These are phyloP conservation scores for Drosophila nigritarsus DNA, from an alignment of 2,888 invertebrate species.

Conservation along the genomic window DNA sequence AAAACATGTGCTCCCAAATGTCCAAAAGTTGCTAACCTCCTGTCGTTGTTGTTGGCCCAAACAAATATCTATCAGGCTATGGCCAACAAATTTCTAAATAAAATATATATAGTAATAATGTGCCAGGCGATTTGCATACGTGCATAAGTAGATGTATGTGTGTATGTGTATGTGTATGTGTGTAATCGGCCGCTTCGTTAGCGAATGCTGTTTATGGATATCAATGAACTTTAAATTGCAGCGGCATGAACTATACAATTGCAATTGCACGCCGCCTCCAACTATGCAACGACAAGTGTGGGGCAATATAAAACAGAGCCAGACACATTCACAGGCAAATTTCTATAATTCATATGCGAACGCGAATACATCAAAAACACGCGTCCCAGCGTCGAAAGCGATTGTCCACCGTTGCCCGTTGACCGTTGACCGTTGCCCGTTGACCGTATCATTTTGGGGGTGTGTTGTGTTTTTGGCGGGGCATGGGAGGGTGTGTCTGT, in stretches of 20 bases:
- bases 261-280: conserved; percentile 72
- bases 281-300: conserved; percentile 45
- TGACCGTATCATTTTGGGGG: conserved; percentile 5
- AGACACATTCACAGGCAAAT: conserved; percentile 79
- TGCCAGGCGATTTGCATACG: conserved; percentile 57
- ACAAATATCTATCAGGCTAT: conserved; percentile 38
- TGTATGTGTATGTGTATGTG: background rate
- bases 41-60: conserved; percentile 15
- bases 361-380: conserved; percentile 53
- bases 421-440: conserved; percentile 5
- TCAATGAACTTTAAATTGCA: conserved; percentile 79
- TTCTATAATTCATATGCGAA: conserved; percentile 50
- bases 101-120: conserved; percentile 44
- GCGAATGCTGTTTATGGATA: conserved; percentile 75
- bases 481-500: conserved; percentile 31
- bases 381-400: conserved; percentile 34
- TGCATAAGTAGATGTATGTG: conserved; percentile 14
- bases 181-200: conserved; percentile 43
- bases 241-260: conserved; percentile 63
- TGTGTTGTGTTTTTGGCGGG: conserved; percentile 14
- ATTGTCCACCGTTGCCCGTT: conserved; percentile 34
- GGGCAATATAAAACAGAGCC: conserved; percentile 61
- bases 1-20: conserved; percentile 54
- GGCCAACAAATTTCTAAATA: conserved; percentile 55
- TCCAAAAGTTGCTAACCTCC: conserved; percentile 25